These are phyloP conservation scores for Danio jaintianensis DNA, from an alignment of 2,797 vertebrate genomes.

Conservation along the genomic window DNA sequence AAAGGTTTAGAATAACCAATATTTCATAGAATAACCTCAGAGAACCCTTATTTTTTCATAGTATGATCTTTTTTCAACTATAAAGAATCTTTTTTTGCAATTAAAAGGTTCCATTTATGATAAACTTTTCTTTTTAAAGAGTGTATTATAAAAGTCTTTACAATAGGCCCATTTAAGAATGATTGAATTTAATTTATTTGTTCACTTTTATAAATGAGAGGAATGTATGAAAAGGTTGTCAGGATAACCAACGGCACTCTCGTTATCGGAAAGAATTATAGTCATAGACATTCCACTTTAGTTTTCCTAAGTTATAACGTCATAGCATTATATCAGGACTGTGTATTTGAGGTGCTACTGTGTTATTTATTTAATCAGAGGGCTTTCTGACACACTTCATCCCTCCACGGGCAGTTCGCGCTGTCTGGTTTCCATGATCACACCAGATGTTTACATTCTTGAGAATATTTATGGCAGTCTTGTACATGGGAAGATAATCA, in stretches of 20 bases:
- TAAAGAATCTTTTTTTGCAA: background rate
- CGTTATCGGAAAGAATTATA: background rate
- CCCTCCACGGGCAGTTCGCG: slow-evolving; percentile 46
- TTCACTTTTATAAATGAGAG: slow-evolving; percentile 6
- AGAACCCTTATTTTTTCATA: background rate
- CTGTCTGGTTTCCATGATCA: slow-evolving; percentile 52
- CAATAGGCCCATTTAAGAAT: slow-evolving; percentile 12
- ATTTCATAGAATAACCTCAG: too few species aligned
- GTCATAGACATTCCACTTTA: background rate
- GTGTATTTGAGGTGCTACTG: slow-evolving; percentile 33
- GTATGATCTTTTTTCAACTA: background rate
- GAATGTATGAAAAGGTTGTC: background rate
- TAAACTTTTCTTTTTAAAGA: slow-evolving; percentile 17
- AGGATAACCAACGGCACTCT: slow-evolving; percentile 41
- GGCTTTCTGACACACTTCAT: slow-evolving; percentile 27
- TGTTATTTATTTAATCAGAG: slow-evolving; percentile 61
- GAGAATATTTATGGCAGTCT: slow-evolving; percentile 85
- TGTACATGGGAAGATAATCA: slow-evolving; percentile 44
- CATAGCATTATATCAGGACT: slow-evolving; percentile 30
- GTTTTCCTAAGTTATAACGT: slow-evolving; percentile 8
- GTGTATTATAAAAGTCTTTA: background rate
- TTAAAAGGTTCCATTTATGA: background rate
- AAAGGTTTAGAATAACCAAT: too few species aligned
- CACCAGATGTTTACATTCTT: slow-evolving; percentile 92
- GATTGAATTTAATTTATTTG: slow-evolving; percentile 17